Evolutionary conservation across 2,113 vertebrate genomes (phyloP), one percentile per base, ranked within the genome.

Genomic region (Gymnarchus niloticus): DNA sequence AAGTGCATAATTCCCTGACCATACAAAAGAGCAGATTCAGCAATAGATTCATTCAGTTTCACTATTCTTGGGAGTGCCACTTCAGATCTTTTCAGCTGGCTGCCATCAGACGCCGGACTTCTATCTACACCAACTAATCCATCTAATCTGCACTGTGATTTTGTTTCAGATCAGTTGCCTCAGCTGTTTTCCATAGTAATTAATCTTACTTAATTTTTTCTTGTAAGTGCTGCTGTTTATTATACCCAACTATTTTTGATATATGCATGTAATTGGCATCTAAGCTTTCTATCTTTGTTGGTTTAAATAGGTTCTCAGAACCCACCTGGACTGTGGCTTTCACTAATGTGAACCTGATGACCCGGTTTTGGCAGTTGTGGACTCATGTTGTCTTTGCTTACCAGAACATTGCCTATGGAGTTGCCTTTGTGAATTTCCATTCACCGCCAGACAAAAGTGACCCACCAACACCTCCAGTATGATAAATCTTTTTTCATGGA

Each of bases 341-440:
- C 52, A 7, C 46, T 51, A 46, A 81, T 2, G 19, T 81, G 78
- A n/a, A 25, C 2, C 33, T 33, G 25, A 8, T 14, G 41, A 76
- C 19, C 6, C 17, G 23, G 51, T 65, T 4, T 2, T 46, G 6
- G 17, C 6, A 46, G 8, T 59, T 48, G 23, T 69, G 14, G 9
- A 49, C 65, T 61, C 21, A 10, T 86, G 44, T 80, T 14, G 0
- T 86, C 23, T 89, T 28, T 91, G 0, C 87, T 19, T 89, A 7
- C 3, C 84, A 97, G 97, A 95, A 93, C 84, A 91, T 96, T 25
- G 93, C 95, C 0, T 97, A 97, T 0, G 97, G 97, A 51, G 89
- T 98, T 80, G 94, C 96, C 48, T 97, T 98, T 87, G 90, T 97
- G 5, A 95, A 93, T 86, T 95, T 98, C 87, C 94, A 97, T 87